Base-by-base conservation (phyloP, 2,888 invertebrate genomes). In the Beris chalybata region DNA sequence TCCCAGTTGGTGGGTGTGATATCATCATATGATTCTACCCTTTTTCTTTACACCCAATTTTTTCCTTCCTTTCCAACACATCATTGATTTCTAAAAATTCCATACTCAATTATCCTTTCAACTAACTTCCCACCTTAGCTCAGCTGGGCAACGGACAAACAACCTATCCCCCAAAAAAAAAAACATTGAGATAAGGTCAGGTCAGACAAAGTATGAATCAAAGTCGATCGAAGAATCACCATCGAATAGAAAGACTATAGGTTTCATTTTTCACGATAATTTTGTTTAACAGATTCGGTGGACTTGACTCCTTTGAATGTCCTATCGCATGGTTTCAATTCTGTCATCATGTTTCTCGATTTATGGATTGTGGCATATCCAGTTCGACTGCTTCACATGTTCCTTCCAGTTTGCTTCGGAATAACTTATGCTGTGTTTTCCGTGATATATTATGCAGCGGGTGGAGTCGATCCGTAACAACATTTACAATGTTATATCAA, bases 261-360 rank as follows among this genome's bases (percentile, higher is more conserved):
- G 12, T 50, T 13, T 15, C 13, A 15, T 12, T 13, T 50, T 50
- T 50, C 15, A 29, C 9, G 7, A 53, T 9, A 57, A 11, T 64
- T 75, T 76, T 50, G 3, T 13, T 50, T 59, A 50, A 4, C 78
- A 87, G 87, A 82, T 73, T 84, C 85, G 57, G 87, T 89, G 71
- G 79, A 81, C 52, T 78, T 89, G 53, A 88, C 89, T 75, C 83
- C 85, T 0, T 81, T 90, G 50, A 92, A 91, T 78, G 78, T 91
- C 15, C 81, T 91, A 61, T 85, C 89, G 0, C 93, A 94, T 77
- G 89, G 87, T 11, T 85, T 86, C 70, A 93, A 93, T 81, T 89
- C 90, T 0, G 72, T 89, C 9, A 79, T 90, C 70, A 90, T 92
- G 87, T 76, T 91, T 47, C 70, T 87, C 4, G 93, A 94, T 79